These are phyloP conservation scores for Chironomus riparius DNA, from an alignment of 2,888 invertebrate genomes.

Conservation along the genomic window DNA sequence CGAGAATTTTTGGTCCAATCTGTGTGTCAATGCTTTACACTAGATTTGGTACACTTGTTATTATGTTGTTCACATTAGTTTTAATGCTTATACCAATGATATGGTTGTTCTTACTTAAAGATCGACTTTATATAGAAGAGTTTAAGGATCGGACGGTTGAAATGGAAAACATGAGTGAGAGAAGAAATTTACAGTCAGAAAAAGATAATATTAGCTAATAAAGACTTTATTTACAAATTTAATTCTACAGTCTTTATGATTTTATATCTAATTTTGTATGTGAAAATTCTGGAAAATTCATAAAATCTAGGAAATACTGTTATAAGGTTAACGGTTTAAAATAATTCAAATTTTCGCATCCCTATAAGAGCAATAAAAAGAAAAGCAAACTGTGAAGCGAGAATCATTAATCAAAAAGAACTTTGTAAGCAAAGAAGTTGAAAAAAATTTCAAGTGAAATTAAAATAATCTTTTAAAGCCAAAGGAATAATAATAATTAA, in stretches of 20 bases:
- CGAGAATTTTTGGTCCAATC: slow-evolving; percentile 74
- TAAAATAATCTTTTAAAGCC: background rate
- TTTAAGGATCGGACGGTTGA: background rate
- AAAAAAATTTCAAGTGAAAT: background rate
- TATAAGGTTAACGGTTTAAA: no score
- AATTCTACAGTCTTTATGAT: no score
- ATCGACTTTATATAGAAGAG: slow-evolving; percentile 28
- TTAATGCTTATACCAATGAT: slow-evolving; percentile 61
- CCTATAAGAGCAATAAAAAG: no score
- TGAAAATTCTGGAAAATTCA: no score
- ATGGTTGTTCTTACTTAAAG: slow-evolving; percentile 52
- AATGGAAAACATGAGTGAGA: background rate
- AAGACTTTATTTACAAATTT: no score
- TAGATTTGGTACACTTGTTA: slow-evolving; percentile 66
- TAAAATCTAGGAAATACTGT: no score
- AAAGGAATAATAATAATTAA: background rate
- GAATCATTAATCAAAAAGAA: no score
- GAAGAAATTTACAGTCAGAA: background rate
- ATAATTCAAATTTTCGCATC: no score
- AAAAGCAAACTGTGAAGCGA: no score
- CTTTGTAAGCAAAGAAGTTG: background rate
- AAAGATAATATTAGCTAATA: background rate
- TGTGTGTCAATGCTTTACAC: slow-evolving; percentile 75
- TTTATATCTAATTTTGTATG: no score
- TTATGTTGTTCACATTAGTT: slow-evolving; percentile 63